Evolutionary conservation across 1,140 invertebrate species (phyloP).

Genomic region (Polypedilum vanderplanki): DNA sequence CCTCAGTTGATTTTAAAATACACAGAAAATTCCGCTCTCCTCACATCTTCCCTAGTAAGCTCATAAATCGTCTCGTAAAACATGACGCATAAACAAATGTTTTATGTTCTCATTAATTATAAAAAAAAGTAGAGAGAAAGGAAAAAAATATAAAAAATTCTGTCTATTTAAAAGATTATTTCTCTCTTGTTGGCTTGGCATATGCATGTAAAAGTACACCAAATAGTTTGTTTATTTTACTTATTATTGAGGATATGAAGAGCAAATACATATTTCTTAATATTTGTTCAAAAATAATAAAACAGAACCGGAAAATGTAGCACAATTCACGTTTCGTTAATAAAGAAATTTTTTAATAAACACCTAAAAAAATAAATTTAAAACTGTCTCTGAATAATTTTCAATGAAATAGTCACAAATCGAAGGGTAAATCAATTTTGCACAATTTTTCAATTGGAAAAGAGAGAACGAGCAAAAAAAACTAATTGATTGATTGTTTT

Average conservation of each 20-base stretch:
- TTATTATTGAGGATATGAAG: conserved; percentile 10
- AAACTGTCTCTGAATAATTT: too few species aligned
- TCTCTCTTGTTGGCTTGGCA: neutral
- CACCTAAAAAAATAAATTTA: neutral
- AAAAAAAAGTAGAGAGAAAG: neutral
- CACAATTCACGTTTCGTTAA: neutral
- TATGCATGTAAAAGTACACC: conserved; percentile 9
- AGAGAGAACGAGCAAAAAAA: neutral
- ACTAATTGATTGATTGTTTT: conserved; percentile 28
- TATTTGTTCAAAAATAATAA: too few species aligned
- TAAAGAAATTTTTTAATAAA: conserved; percentile 15
- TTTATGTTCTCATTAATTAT: conserved; percentile 20
- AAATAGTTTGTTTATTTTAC: conserved; percentile 1
- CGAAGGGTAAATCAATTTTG: conserved; percentile 28
- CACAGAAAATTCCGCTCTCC: too few species aligned
- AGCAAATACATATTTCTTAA: neutral
- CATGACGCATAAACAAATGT: conserved; percentile 12
- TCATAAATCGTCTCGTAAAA: too few species aligned
- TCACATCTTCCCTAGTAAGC: too few species aligned
- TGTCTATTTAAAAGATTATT: neutral
- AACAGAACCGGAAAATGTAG: too few species aligned
- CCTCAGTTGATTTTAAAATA: too few species aligned
- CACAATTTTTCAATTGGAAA: conserved; percentile 23
- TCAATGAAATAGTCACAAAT: neutral
- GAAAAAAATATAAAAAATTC: neutral